phyloP scores from a whole-genome alignment of 1,140 invertebrate species.

The Leguminivora glycinivorella region DNA sequence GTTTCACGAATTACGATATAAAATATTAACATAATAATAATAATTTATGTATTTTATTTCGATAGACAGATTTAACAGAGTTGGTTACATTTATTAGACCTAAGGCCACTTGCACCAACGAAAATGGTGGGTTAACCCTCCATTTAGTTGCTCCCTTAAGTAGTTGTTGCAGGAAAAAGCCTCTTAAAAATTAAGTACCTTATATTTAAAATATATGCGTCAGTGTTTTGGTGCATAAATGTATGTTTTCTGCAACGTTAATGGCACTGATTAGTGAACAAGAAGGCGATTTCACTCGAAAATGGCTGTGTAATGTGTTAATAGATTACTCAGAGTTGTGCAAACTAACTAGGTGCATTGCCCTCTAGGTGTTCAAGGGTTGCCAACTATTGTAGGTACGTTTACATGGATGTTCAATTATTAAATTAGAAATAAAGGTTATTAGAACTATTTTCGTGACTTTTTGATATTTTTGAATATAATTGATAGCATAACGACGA shows the following conservation, averaged over 20 bases:
- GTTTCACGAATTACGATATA: too few species aligned
- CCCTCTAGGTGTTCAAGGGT: not conserved
- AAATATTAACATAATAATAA: too few species aligned
- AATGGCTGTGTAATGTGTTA: constrained; percentile 15
- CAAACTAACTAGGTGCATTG: constrained; percentile 17
- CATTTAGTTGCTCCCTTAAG: too few species aligned
- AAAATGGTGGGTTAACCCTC: too few species aligned
- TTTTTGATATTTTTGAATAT: too few species aligned
- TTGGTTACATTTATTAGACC: too few species aligned
- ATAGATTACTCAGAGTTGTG: constrained; percentile 6
- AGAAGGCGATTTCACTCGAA: not conserved
- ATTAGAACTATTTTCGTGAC: too few species aligned
- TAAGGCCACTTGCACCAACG: too few species aligned
- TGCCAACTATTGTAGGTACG: not conserved
- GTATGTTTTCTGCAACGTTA: not conserved
- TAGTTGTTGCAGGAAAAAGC: not conserved
- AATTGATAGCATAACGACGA: too few species aligned
- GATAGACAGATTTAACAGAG: too few species aligned
- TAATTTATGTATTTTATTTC: too few species aligned
- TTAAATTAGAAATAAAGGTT: not conserved
- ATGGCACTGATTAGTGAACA: not conserved
- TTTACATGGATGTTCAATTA: not conserved
- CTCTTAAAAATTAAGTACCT: too few species aligned
- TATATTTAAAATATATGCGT: not conserved
- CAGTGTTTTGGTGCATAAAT: not conserved